Conservation (phyloP, 2,113 vertebrate species). For the Pangasianodon hypophthalmus region DNA sequence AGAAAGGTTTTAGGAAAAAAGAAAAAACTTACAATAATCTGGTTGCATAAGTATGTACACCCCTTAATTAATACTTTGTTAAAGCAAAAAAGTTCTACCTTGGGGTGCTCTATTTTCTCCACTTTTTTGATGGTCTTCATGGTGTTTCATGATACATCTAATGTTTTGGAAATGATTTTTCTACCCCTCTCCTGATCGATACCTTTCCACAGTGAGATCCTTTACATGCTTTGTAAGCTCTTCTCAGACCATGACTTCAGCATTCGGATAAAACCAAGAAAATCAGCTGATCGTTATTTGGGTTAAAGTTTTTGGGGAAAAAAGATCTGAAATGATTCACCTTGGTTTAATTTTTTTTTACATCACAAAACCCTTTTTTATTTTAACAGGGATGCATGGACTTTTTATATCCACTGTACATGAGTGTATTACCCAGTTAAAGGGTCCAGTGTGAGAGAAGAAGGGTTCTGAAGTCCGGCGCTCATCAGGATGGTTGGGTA, state of each 20-base stretch:
- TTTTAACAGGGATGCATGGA: background rate
- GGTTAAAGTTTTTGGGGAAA: background rate
- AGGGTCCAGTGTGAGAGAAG: constrained; percentile 80
- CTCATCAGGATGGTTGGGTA: constrained; percentile 83
- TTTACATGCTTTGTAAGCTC: background rate
- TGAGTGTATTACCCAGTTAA: constrained; percentile 72
- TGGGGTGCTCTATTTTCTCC: background rate
- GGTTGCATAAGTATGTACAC: background rate
- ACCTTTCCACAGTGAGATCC: background rate
- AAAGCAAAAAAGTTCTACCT: no score
- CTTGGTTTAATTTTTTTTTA: background rate
- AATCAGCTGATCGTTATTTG: background rate
- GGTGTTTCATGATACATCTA: no score
- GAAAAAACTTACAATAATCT: background rate
- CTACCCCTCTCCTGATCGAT: background rate
- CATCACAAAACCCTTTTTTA: background rate
- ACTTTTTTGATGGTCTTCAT: background rate
- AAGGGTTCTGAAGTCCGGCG: constrained; percentile 80
- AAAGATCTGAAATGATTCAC: background rate
- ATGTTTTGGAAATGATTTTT: background rate
- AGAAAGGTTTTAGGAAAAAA: background rate
- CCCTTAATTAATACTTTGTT: background rate
- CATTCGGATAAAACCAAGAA: background rate
- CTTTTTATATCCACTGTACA: background rate
- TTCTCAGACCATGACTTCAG: background rate